phyloP scores from a whole-genome alignment of 2,888 invertebrate species.

The Mongoloraphidia duomilia region DNA sequence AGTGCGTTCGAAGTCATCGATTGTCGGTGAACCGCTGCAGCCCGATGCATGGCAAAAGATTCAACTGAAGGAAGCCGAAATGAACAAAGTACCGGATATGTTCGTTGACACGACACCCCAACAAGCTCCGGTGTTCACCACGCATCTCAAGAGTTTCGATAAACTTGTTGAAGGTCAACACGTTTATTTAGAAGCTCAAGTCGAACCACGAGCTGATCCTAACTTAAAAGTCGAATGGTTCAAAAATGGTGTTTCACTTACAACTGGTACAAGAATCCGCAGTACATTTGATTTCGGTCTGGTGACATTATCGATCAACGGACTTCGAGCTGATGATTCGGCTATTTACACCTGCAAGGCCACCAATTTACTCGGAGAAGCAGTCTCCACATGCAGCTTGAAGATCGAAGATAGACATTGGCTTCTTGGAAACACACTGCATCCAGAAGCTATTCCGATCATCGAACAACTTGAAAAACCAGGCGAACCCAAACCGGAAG shows the following conservation, averaged over 20 bases:
- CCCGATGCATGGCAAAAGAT: conserved; percentile 89
- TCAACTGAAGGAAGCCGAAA: conserved; percentile 78
- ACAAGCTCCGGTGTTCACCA: conserved; percentile 91
- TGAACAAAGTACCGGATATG: conserved; percentile 81
- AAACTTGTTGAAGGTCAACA: conserved; percentile 76
- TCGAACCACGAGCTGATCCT: conserved; percentile 81
- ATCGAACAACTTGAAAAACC: conserved; percentile 78
- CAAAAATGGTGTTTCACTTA: conserved; percentile 75
- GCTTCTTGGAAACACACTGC: conserved; percentile 73
- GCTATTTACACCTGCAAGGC: conserved; percentile 94
- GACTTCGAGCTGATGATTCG: conserved; percentile 77
- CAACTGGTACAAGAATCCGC: conserved; percentile 77
- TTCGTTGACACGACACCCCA: conserved; percentile 72
- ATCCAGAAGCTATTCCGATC: conserved; percentile 77
- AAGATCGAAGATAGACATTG: conserved; percentile 83
- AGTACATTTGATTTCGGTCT: conserved; percentile 95
- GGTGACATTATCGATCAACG: conserved; percentile 81
- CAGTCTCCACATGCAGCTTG: conserved; percentile 79
- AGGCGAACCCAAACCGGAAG: conserved; percentile 46
- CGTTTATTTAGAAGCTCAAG: conserved; percentile 76
- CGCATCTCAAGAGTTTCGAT: conserved; percentile 73
- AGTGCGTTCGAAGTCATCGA: conserved; percentile 69
- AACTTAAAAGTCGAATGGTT: conserved; percentile 83
- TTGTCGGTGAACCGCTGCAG: conserved; percentile 71
- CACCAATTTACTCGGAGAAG: conserved; percentile 84